Evolutionary conservation across 2,888 invertebrate genomes (phyloP), one percentile per base, ranked within the genome.

Genomic region (Strigamia maritima): DNA sequence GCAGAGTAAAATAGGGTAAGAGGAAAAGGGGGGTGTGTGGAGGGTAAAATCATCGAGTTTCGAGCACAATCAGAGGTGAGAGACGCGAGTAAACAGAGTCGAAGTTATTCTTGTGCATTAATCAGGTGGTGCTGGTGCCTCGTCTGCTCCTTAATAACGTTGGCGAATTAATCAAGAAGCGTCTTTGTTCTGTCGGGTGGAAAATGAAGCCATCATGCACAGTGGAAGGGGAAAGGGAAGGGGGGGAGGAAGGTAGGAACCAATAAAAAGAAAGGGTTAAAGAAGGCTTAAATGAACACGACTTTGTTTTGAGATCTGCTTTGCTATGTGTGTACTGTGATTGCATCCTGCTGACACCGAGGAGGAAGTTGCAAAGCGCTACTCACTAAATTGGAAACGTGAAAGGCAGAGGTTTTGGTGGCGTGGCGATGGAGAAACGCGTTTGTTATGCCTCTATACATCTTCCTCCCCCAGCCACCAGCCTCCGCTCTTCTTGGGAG

Each of bases 141-240:
- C 35, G 19, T 19, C 12, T 75, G 77, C 19, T 40, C 77, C 44
- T 77, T 77, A 77, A 77, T 77, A 77, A 77, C 16, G 77, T 75
- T 44, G 77, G 40, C 77, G 77, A 77, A 77, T 77, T 77, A 77
- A 77, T 77, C 44, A 77, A 38, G 44, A 77, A 28, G 44, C 22
- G 40, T 77, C 77, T 77, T 77, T 77, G 77, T 77, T 77, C 77
- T 44, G 22, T 28, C 40, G 44, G 19, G 77, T 44, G 77, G 77
- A 77, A 77, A 77, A 77, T 77, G 70, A 70, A 70, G 70, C 24
- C 70, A 70, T 70, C 70, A 70, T n/a, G n/a, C n/a, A n/a, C 24
- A n/a, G 28, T 12, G 16, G 70, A 70, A 70, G n/a, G 19, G 40
- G 28, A 75, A 26, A 3, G 31, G 28, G 28, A 35, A 75, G 26